These are phyloP conservation scores for Stomatorhinus ivindoensis DNA, from an alignment of 2,113 vertebrate species.

Conservation along the genomic window DNA sequence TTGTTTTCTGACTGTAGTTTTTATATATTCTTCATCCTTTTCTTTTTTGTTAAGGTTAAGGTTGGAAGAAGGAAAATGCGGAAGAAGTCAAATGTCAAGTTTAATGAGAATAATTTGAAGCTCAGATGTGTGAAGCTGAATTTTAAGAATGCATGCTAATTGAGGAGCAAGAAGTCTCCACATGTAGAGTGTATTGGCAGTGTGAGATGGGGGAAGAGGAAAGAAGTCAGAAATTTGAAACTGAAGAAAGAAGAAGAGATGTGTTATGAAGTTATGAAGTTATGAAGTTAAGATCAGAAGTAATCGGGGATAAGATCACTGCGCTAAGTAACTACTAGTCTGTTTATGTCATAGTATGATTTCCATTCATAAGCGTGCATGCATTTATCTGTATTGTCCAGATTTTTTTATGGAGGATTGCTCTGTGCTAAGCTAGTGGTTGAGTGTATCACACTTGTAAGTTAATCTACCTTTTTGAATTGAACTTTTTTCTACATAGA, in stretches of 20 bases:
- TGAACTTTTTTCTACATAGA: neutral
- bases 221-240: slow-evolving; percentile 98
- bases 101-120: slow-evolving; percentile 95
- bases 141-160: slow-evolving; percentile 99
- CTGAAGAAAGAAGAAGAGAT: slow-evolving; percentile 99
- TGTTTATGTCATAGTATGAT: slow-evolving; percentile 90
- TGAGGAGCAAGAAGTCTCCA: slow-evolving; percentile 86
- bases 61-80: slow-evolving; percentile 96
- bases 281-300: slow-evolving; percentile 98
- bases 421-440: slow-evolving; percentile 60
- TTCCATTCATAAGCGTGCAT: slow-evolving; percentile 84
- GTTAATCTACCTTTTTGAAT: slow-evolving; percentile 50
- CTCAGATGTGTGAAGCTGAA: slow-evolving; percentile 97
- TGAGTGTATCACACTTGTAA: slow-evolving; percentile 58
- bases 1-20: slow-evolving; percentile 67
- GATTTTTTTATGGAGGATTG: slow-evolving; percentile 69
- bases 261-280: slow-evolving; percentile 80
- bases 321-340: slow-evolving; percentile 99
- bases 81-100: slow-evolving; percentile 97
- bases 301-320: slow-evolving; percentile 98
- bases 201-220: slow-evolving; percentile 98
- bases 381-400: slow-evolving; percentile 72
- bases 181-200: slow-evolving; percentile 87
- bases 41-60: slow-evolving; percentile 99
- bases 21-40: slow-evolving; percentile 95